Percentiles rank a stretch among this genome's conserved stretches.
phyloP scores from a whole-genome alignment of 2,113 vertebrate genomes.

The Neolamprologus variostigma region DNA sequence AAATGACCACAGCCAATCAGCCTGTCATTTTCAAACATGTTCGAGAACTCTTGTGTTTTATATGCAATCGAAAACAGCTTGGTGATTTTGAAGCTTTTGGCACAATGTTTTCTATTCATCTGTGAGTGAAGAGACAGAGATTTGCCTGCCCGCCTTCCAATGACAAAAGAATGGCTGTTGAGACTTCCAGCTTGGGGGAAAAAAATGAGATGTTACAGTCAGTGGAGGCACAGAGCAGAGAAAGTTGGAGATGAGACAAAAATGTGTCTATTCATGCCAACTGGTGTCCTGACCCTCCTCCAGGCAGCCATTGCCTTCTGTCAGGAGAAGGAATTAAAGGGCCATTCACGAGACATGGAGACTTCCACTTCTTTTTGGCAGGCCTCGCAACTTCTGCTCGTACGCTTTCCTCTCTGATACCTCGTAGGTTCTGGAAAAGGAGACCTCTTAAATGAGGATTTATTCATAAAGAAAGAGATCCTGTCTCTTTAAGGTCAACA shows the following conservation, averaged over 20 bases:
- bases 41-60: slow-evolving; percentile 53
- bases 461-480: not conserved
- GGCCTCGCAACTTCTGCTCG: not conserved
- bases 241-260: slow-evolving; percentile 68
- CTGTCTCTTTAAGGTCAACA: slow-evolving; percentile 64
- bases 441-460: not conserved
- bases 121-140: slow-evolving; percentile 55
- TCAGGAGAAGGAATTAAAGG: slow-evolving; percentile 64
- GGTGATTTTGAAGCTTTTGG: slow-evolving; percentile 41
- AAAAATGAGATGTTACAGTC: slow-evolving; percentile 61
- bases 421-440: not conserved
- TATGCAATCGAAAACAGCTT: slow-evolving; percentile 59
- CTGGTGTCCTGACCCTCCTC: slow-evolving; percentile 70
- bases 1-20: slow-evolving; percentile 66
- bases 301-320: slow-evolving; percentile 67
- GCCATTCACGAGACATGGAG: slow-evolving; percentile 46
- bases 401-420: not conserved
- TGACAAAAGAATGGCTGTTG: slow-evolving; percentile 63
- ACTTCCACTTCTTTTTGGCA: slow-evolving; percentile 26
- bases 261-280: slow-evolving; percentile 70
- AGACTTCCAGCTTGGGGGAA: slow-evolving; percentile 55
- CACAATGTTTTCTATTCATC: slow-evolving; percentile 66
- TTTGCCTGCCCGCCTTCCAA: slow-evolving; percentile 48
- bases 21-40: slow-evolving; percentile 56
- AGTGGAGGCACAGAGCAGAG: slow-evolving; percentile 50